Base-by-base conservation (phyloP, 2,888 invertebrate genomes). In the Therioaphis trifolii region DNA sequence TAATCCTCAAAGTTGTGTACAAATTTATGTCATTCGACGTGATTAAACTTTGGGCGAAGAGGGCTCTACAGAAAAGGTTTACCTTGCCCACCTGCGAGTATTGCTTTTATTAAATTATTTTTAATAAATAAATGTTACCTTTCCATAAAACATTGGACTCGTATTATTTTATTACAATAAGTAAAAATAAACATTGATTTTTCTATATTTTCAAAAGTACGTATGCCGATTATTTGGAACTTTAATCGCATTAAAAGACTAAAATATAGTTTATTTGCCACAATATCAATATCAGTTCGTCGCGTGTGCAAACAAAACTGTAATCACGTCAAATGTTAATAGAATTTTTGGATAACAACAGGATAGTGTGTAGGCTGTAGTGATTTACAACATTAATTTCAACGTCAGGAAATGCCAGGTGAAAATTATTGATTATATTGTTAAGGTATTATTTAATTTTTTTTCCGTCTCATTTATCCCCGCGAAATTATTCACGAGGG, bases 281-380 rank as follows among this genome's bases (percentile, higher is more conserved):
- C 43, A n/a, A 72, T 72, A 72, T 72, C 72, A 52, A 72, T 72
- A 52, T 72, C 52, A 52, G 35, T 72, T 52, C n/a, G 14, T 72
- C 35, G 72, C 21, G 52, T 52, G n/a, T 21, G n/a, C 35, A 72
- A 72, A 72, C 52, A 72, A 52, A 72, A 29, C 2, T 49, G 52
- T 18, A 29, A 29, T 55, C 29, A 55, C 52, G 52, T 72, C 72
- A 72, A 72, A 72, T 52, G 35, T 72, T 72, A 72, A 72, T 72
- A 72, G 72, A 72, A 52, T 72, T 72, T 72, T 29, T 14, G 14
- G 72, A 52, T 72, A 72, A 52, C 72, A 52, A 72, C 52, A 35
- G 11, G 14, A 52, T 35, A 11, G 21, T 72, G 21, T 35, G 29
- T 15, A n/a, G 4, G 27, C 4, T 52, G 21, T 72, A 4, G 58